Evolutionary conservation across 1,140 invertebrate species (phyloP).

Genomic region (Nephila pilipes): DNA sequence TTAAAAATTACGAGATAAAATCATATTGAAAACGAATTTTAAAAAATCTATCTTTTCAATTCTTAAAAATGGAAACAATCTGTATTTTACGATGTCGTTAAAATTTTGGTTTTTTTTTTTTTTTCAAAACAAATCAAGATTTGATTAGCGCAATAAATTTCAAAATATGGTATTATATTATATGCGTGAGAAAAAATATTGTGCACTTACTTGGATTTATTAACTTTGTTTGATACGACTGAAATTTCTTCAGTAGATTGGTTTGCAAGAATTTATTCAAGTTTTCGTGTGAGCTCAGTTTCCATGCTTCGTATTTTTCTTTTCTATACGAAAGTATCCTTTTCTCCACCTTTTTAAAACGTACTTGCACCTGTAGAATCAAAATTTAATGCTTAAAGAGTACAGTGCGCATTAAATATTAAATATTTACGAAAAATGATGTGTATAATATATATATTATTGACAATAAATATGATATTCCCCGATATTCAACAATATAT

Average conservation of each 20-base stretch:
- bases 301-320: slow-evolving; percentile 59
- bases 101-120: background rate
- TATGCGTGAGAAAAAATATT: background rate
- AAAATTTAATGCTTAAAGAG: background rate
- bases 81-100: too few relatives aligned
- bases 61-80: too few relatives aligned
- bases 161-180: too few relatives aligned
- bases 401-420: too few relatives aligned
- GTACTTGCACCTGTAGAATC: background rate
- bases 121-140: background rate
- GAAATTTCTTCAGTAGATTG: slow-evolving; percentile 10
- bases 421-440: background rate
- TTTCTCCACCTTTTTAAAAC: slow-evolving; percentile 52
- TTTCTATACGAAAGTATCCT: background rate
- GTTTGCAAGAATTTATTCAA: slow-evolving; percentile 51
- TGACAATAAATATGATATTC: too few relatives aligned
- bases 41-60: too few relatives aligned
- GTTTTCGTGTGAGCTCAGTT: slow-evolving; percentile 10
- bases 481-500: too few relatives aligned
- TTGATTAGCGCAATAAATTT: background rate
- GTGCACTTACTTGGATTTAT: background rate
- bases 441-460: too few relatives aligned
- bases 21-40: too few relatives aligned
- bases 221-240: background rate
- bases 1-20: too few relatives aligned